These are phyloP conservation scores for Caenorhabditis zanzibari DNA, from an alignment of 2,888 invertebrate species.

Conservation along the genomic window DNA sequence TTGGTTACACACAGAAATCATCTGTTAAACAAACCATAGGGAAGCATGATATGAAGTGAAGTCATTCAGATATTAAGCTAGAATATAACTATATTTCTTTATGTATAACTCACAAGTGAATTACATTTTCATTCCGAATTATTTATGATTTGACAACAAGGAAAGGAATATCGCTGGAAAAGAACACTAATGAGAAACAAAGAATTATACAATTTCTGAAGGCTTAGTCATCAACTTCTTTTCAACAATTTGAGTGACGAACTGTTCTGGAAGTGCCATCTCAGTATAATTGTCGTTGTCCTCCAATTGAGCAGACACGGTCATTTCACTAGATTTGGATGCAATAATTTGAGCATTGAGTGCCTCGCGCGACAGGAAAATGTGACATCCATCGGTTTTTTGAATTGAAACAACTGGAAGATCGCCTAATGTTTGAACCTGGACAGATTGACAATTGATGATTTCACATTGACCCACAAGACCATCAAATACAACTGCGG, in stretches of 20 bases:
- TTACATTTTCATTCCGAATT: too few relatives aligned
- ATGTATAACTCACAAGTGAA: too few relatives aligned
- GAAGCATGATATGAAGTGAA: too few relatives aligned
- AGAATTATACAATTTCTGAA: slow-evolving; percentile 65
- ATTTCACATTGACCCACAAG: slow-evolving; percentile 96
- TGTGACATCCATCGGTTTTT: slow-evolving; percentile 97
- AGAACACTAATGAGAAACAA: too few relatives aligned
- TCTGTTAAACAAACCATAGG: background rate
- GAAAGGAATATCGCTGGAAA: too few relatives aligned
- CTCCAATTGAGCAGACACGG: slow-evolving; percentile 89
- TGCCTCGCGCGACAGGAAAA: slow-evolving; percentile 94
- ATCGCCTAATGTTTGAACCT: slow-evolving; percentile 92
- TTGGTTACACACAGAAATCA: background rate
- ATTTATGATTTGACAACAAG: too few relatives aligned
- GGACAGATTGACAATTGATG: slow-evolving; percentile 97
- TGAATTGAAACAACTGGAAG: slow-evolving; percentile 97
- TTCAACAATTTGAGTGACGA: slow-evolving; percentile 87
- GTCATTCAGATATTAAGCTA: too few relatives aligned
- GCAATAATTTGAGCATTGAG: slow-evolving; percentile 93
- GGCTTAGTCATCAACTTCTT: slow-evolving; percentile 84
- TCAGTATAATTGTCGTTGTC: slow-evolving; percentile 95
- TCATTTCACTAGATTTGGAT: slow-evolving; percentile 97
- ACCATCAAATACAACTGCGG: slow-evolving; percentile 94
- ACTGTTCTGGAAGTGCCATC: slow-evolving; percentile 96
- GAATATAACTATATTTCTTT: too few relatives aligned